Conservation (phyloP, 2,888 invertebrate species). For the Drosophila conformis region DNA sequence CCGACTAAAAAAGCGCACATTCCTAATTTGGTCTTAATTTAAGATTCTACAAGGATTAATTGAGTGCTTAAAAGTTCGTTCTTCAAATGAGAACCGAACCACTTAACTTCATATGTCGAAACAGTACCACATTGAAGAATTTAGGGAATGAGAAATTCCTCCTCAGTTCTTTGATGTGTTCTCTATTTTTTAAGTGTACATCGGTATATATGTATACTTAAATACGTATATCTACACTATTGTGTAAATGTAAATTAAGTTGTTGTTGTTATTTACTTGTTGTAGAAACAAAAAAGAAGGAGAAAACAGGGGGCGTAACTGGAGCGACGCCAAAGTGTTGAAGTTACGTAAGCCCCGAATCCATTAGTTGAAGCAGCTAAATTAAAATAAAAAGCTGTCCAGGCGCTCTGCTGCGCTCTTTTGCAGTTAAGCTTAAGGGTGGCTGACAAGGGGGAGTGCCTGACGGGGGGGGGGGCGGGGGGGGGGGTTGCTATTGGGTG, state of each 20-base stretch:
- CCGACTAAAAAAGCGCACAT: fast-evolving
- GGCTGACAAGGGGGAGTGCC: neutral
- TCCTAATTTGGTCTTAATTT: too few relatives aligned
- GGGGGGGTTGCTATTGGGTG: fast-evolving
- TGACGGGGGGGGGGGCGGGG: neutral
- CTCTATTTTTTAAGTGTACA: neutral
- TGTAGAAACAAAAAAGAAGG: neutral
- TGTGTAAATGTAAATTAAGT: constrained; percentile 74
- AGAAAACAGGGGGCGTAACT: constrained; percentile 39
- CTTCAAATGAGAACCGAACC: neutral
- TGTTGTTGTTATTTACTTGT: constrained; percentile 14
- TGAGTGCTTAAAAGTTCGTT: neutral
- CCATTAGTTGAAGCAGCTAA: constrained; percentile 80
- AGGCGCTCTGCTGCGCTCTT: constrained; percentile 21
- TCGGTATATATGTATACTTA: constrained; percentile 23
- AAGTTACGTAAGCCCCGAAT: constrained; percentile 78
- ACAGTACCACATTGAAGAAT: neutral
- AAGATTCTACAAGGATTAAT: neutral
- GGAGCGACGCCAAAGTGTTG: constrained; percentile 68
- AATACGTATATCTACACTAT: constrained; percentile 26
- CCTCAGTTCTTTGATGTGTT: neutral
- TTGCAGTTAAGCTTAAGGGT: constrained; percentile 21
- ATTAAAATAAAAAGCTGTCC: constrained; percentile 74
- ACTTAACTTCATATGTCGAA: neutral
- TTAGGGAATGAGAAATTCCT: fast-evolving